A percentile compares a stretch with the other conserved stretches of the same genome.
Conservation (phyloP, 2,113 vertebrate species). For the Mirounga angustirostris region DNA sequence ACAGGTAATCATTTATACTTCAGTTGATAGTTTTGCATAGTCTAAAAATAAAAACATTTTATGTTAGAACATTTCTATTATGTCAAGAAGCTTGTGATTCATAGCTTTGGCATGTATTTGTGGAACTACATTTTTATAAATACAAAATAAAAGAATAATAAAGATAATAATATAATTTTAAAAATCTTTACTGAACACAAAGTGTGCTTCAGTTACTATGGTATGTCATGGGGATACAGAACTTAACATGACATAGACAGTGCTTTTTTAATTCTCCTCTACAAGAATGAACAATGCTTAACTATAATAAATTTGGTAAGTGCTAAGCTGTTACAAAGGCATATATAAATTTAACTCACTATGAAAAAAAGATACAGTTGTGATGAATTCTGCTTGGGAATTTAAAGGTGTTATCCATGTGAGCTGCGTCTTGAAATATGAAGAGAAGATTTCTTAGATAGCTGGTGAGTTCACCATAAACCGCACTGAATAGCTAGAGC, state of each 20-base stretch:
- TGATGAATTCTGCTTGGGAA: neutral
- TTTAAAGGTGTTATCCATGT: neutral
- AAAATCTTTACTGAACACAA: neutral
- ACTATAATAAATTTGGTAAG: neutral
- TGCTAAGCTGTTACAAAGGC: neutral
- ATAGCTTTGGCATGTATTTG: neutral
- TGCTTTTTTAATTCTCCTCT: neutral
- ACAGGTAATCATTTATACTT: slow-evolving; percentile 77
- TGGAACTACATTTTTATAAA: neutral
- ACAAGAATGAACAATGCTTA: neutral
- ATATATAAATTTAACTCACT: neutral
- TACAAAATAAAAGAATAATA: neutral
- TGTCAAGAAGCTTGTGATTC: neutral
- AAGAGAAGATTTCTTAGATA: neutral
- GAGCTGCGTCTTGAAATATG: neutral
- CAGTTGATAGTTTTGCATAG: slow-evolving; percentile 59
- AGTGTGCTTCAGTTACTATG: neutral
- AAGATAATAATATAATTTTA: neutral
- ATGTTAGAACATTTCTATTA: slow-evolving; percentile 39
- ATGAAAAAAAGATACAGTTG: neutral
- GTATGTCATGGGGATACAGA: neutral
- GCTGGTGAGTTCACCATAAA: neutral
- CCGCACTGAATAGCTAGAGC: neutral
- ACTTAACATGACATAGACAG: neutral
- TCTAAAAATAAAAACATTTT: slow-evolving; percentile 65